These are phyloP conservation scores for Epinotia ramella DNA, from an alignment of 2,888 invertebrate genomes.

Conservation along the genomic window DNA sequence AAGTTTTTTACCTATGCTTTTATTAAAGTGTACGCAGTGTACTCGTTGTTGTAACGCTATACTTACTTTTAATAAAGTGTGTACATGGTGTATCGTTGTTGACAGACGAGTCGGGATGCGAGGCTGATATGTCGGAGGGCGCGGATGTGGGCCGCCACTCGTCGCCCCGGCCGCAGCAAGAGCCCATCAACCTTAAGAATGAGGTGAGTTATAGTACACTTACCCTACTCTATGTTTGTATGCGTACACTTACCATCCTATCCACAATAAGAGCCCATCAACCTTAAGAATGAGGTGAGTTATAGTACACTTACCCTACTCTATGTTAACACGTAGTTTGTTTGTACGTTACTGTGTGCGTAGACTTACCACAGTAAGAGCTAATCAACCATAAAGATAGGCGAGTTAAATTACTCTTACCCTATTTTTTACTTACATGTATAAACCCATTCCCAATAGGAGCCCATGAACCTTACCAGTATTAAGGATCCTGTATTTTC, in stretches of 20 bases:
- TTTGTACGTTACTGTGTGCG: background rate
- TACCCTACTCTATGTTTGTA: background rate
- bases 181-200: constrained; percentile 84
- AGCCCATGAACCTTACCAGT: no score
- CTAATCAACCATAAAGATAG: background rate
- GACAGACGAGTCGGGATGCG: constrained; percentile 92
- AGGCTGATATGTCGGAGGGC: constrained; percentile 93
- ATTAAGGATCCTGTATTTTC: no score
- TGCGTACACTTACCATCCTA: background rate
- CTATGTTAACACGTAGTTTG: background rate
- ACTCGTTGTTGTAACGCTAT: no score
- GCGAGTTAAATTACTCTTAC: background rate
- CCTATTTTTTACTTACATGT: background rate
- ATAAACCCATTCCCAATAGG: no score
- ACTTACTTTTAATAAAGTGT: no score
- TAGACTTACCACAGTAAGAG: background rate
- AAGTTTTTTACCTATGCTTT: no score
- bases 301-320: background rate
- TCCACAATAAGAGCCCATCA: background rate
- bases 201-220: constrained; percentile 66
- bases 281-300: background rate
- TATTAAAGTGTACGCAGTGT: no score
- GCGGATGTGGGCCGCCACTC: constrained; percentile 87
- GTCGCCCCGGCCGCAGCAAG: constrained; percentile 84
- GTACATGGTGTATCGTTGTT: constrained; percentile 2